Conservation (phyloP, 2,113 vertebrate species). For the Dipodomys stephensi region DNA sequence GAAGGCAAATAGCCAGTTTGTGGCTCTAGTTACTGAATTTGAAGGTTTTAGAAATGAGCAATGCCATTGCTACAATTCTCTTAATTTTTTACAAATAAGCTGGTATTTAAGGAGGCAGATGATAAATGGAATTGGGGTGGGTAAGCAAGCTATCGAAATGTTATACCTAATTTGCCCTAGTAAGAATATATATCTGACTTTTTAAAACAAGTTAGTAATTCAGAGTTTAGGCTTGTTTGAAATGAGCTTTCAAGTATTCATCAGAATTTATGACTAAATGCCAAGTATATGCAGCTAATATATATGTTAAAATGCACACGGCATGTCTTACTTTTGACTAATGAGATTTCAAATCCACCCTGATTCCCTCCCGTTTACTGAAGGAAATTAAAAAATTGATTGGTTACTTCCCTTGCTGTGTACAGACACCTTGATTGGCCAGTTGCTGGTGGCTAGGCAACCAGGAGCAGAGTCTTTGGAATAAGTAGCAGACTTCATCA, state of each 20-base stretch:
- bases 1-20: not conserved
- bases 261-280: slow-evolving; percentile 63
- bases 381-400: slow-evolving; percentile 88
- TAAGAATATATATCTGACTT: slow-evolving; percentile 21
- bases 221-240: slow-evolving; percentile 49
- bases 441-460: slow-evolving; percentile 84
- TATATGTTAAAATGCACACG: slow-evolving; percentile 81
- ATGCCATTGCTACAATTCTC: not conserved
- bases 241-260: slow-evolving; percentile 53
- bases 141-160: not conserved
- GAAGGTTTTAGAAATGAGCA: not conserved
- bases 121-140: not conserved
- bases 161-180: not conserved
- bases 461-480: slow-evolving; percentile 78
- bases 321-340: slow-evolving; percentile 71
- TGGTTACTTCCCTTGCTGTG: slow-evolving; percentile 84
- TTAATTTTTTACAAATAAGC: not conserved
- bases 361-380: slow-evolving; percentile 83
- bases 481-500: slow-evolving; percentile 82
- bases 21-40: not conserved
- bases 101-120: not conserved
- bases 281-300: slow-evolving; percentile 67
- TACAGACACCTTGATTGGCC: slow-evolving; percentile 82
- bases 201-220: slow-evolving; percentile 52
- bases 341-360: slow-evolving; percentile 83